These are phyloP conservation scores for Prosapia bicincta DNA, from an alignment of 2,888 invertebrate genomes.

Conservation along the genomic window DNA sequence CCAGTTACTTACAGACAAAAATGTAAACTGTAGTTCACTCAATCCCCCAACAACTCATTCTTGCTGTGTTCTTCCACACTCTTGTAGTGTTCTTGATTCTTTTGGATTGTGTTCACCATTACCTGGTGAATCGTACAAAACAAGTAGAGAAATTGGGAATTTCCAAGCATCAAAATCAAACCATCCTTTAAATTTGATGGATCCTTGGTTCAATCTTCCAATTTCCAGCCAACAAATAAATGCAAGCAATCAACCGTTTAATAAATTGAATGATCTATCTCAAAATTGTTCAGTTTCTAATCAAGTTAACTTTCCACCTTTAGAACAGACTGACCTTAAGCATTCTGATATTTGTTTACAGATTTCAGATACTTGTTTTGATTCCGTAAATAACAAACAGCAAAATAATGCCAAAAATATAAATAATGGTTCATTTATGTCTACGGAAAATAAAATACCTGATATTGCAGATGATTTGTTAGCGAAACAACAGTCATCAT, in stretches of 20 bases:
- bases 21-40: constrained; percentile 16
- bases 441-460: constrained; percentile 9
- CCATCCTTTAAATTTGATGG: constrained; percentile 21
- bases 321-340: constrained; percentile 25
- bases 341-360: constrained; percentile 25
- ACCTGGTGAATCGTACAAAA: constrained; percentile 14
- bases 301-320: constrained; percentile 16
- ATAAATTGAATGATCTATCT: constrained; percentile 11
- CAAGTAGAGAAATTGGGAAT: constrained; percentile 16
- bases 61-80: constrained; percentile 23
- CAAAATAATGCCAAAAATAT: constrained; percentile 8
- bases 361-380: constrained; percentile 24
- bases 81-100: constrained; percentile 19
- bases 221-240: constrained; percentile 12
- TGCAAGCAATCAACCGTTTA: constrained; percentile 17
- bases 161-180: constrained; percentile 20
- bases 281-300: constrained; percentile 16
- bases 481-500: constrained; percentile 13
- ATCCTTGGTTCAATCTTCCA: constrained; percentile 28
- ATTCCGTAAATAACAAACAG: constrained; percentile 1
- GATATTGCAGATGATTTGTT: neutral
- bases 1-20: constrained; percentile 20
- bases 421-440: neutral
- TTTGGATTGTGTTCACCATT: constrained; percentile 24
- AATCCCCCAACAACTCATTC: constrained; percentile 20